Evolutionary conservation across 1,140 invertebrate species (phyloP), one percentile per base, ranked within the genome.

Genomic region (Nasonia longicornis): DNA sequence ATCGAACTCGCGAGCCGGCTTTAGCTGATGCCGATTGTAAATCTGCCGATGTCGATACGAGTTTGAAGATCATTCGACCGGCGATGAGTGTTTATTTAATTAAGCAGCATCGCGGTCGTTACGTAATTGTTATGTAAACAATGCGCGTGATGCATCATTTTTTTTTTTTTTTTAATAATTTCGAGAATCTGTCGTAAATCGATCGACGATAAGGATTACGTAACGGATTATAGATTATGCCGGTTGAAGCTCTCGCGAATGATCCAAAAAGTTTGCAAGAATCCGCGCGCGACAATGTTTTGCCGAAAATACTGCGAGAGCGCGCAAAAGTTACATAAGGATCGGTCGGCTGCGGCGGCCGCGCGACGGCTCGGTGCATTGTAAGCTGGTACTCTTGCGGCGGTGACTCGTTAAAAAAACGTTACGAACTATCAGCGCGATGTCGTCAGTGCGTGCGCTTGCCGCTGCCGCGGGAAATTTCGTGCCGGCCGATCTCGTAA

Each of bases 341-440:
- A 45, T 26, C 26, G 29, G 48, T 4, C 45, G 67, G 16, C 22
- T 3, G 20, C 48, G 16, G 6, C 14, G 42, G 10, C 38, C 8
- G 14, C 14, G 26, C 48, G 42, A 20, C 14, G 66, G 10, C 38
- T 52, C 26, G 29, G 11, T 31, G 42, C 45, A 78, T 70, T 35
- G 66, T 70, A 45, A 52, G 22, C 11, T 42, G 22, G 11, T 67
- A 42, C 69, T 67, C 66, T 67, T 11, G 66, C 20, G 38, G 31
- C 31, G 77, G 38, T 71, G 58, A 73, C 38, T 73, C 35, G 35
- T 66, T 73, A 42, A 79, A 79, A 79, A 64, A 77, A 52, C 48
- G 45, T 79, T 71, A 71, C 35, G 71, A 66, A 48, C 72, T 79
- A 79, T 79, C 77, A 72, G 20, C 67, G 78, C 67, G 78, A 66